Evolutionary conservation across 1,140 invertebrate genomes (phyloP).

Genomic region (Zelostemma sp.): DNA sequence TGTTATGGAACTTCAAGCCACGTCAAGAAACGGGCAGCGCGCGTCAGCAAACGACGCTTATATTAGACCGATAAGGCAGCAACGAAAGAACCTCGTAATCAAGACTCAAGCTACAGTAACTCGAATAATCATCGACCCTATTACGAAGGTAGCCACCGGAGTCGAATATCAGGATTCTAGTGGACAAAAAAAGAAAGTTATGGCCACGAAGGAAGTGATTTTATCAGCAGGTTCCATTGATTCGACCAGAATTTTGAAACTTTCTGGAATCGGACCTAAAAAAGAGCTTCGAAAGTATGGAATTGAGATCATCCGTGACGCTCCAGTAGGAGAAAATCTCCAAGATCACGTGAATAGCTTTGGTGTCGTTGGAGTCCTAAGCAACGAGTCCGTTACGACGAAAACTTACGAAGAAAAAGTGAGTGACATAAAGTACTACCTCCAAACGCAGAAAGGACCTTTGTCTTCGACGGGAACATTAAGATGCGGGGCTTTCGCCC

Average conservation of each 20-base stretch:
- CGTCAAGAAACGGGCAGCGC: constrained; percentile 74
- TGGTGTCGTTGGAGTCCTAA: constrained; percentile 69
- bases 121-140: constrained; percentile 79
- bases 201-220: too few species aligned
- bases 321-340: constrained; percentile 80
- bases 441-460: constrained; percentile 43
- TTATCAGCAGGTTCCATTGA: too few species aligned
- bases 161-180: constrained; percentile 66
- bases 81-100: constrained; percentile 80
- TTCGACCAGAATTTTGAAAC: too few species aligned
- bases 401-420: constrained; percentile 67
- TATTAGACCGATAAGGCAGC: constrained; percentile 77
- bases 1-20: constrained; percentile 73
- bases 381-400: constrained; percentile 69
- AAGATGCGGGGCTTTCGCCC: constrained; percentile 54
- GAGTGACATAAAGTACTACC: constrained; percentile 70
- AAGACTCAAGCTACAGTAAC: constrained; percentile 79
- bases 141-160: constrained; percentile 77
- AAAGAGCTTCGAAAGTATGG: constrained; percentile 67
- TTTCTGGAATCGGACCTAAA: too few species aligned
- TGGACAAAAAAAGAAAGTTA: constrained; percentile 62
- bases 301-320: constrained; percentile 68
- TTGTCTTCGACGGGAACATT: too few species aligned
- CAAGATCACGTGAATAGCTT: constrained; percentile 75
- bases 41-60: constrained; percentile 81